Base-by-base conservation (phyloP, 1,140 invertebrate species). In the Mycetomoellerius zeteki region DNA sequence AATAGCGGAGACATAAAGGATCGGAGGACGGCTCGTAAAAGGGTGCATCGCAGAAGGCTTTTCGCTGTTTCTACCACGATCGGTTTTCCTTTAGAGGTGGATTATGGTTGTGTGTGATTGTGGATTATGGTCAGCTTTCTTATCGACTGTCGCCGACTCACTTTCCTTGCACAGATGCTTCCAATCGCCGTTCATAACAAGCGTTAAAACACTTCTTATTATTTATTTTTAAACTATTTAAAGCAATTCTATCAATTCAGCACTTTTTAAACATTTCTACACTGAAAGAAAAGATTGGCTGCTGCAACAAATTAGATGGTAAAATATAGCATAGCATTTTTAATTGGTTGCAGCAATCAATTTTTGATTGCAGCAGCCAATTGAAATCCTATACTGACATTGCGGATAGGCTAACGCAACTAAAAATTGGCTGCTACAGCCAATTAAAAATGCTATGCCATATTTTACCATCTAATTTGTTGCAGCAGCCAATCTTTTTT, bases 11-110 rank as follows among this genome's bases (percentile, higher is more conserved):
- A 89, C 89, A 89, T 86, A 82, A 82, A 82, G 54, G 65, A 3
- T 12, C 33, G 88, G 85, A 60, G 80, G 82, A 88, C 82, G 77
- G 88, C 89, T 89, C 91, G 91, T 93, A 91, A 93, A 93, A 93
- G 88, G 56, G 62, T 73, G 69, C 77, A 76, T 81, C 50, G 85
- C 54, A 54, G 21, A 72, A 72, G 24, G 21, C 16, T 82, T n/a
- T 43, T 10, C 50, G 52, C 12, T 54, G 24, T 72, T 82, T 82
- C 67, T 47, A 37, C 37, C 54, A 37, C 54, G 54, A 82, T 82
- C 27, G 67, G 24, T 82, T 82, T 82, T 58, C 52, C 37, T 72
- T 84, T 33, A 60, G 21, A 71, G 69, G 27, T 12, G 24, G 80
- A 73, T 82, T 73, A 82, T 27, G 37, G 24, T 27, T 37, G 24